Conservation (phyloP, 2,113 vertebrate genomes). For the Corythornis cristatus region DNA sequence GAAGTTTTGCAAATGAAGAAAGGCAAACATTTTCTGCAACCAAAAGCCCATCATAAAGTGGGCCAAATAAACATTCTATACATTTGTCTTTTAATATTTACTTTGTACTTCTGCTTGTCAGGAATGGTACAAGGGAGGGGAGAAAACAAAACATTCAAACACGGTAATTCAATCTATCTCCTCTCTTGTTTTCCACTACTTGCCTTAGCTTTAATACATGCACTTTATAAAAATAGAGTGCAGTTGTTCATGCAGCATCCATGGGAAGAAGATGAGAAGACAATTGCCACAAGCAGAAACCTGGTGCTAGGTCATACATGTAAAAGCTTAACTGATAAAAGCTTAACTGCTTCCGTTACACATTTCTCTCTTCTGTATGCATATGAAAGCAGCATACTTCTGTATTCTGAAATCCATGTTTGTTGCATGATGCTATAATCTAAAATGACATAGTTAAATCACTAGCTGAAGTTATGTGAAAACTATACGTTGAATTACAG, state of each 20-base stretch:
- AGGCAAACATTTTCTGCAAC: not conserved
- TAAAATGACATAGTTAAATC: constrained; percentile 4
- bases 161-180: constrained; percentile 45
- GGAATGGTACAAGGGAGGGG: constrained; percentile 6
- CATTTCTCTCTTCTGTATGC: not conserved
- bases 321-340: not conserved
- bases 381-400: constrained; percentile 10
- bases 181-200: constrained; percentile 23
- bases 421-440: constrained; percentile 18
- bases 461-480: not conserved
- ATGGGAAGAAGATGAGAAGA: not conserved
- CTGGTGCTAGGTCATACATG: not conserved
- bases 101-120: not conserved
- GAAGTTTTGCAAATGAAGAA: not conserved
- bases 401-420: constrained; percentile 1
- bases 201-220: constrained; percentile 27
- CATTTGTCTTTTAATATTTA: not conserved
- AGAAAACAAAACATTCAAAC: constrained; percentile 21
- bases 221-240: constrained; percentile 63
- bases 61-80: not conserved
- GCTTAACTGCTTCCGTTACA: not conserved
- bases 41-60: not conserved
- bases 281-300: not conserved
- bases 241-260: constrained; percentile 54
- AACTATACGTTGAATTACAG: constrained; percentile 13